These are phyloP conservation scores for Clivina fossor DNA, from an alignment of 2,888 invertebrate species.

Conservation along the genomic window DNA sequence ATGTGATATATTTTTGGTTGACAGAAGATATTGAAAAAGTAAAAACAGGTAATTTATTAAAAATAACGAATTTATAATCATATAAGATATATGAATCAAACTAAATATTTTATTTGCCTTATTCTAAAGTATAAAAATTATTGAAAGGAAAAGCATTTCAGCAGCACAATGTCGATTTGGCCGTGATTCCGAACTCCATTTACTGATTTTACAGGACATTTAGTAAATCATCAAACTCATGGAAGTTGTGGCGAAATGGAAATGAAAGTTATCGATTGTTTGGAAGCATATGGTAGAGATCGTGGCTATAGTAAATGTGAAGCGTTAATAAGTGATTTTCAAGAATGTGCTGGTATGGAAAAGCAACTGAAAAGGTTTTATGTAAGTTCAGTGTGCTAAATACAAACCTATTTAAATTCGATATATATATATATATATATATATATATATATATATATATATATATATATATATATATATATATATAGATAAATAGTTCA, in stretches of 20 bases:
- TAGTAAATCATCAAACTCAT: conserved; percentile 66
- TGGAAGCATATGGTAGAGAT: conserved; percentile 79
- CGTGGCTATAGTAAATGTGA: conserved; percentile 65
- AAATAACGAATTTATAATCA: too few relatives aligned
- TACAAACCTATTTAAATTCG: too few relatives aligned
- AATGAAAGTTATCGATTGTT: conserved; percentile 71
- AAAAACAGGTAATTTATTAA: too few relatives aligned
- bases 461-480: too few relatives aligned
- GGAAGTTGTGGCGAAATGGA: conserved; percentile 70
- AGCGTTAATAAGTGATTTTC: conserved; percentile 65
- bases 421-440: too few relatives aligned
- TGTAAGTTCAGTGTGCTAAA: conserved; percentile 52
- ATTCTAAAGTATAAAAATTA: neutral
- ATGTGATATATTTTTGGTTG: conserved; percentile 19
- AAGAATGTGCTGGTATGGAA: conserved; percentile 65
- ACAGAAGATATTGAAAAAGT: conserved; percentile 27
- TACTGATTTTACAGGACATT: conserved; percentile 68
- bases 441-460: too few relatives aligned
- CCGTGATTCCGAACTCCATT: conserved; percentile 71
- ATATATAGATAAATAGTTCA: too few relatives aligned
- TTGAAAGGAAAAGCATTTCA: neutral
- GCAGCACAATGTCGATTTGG: conserved; percentile 58
- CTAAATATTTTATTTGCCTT: neutral
- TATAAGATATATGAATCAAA: conserved; percentile 4
- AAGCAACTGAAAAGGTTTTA: conserved; percentile 64